Evolutionary conservation across 2,888 invertebrate species (phyloP), one percentile per base, ranked within the genome.

Genomic region (Limenitis camilla): DNA sequence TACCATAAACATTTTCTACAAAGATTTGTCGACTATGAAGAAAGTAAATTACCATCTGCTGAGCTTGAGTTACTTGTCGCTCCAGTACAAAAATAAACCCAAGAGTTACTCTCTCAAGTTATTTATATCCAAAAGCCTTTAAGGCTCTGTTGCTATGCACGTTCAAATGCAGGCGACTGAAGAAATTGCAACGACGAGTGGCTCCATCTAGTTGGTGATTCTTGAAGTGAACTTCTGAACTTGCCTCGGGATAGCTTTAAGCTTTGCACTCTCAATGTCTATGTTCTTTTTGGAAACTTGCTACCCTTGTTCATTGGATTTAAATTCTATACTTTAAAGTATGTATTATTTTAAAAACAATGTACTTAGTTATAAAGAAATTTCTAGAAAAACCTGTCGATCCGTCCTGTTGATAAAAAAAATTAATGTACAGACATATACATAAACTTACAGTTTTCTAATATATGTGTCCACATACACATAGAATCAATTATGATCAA

Each of bases 141-240:
- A 49, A 46, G 49, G 39, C 46, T 54, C 42, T 52, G 57, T 57
- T 57, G 55, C 54, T 42, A 54, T 52, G 57, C 49, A 36, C 48
- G 45, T 40, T 57, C 42, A 51, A 56, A 49, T 43, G 48, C 48
- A 49, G 52, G 47, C 46, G 38, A 55, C 55, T 55, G 44, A 59
- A 53, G 48, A 52, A 56, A 48, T 56, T 36, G 42, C 56, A 52
- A 54, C 58, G 19, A 19, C 19, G 19, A 19, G 19, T 59, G 49
- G 58, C 53, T 54, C 53, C 58, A 56, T 53, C 53, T 59, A 59
- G 58, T 52, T 49, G 49, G 43, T 47, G 49, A 49, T 38, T 56
- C 46, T 51, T 48, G 49, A 54, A 59, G 58, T 56, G 56, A 52
- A 56, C 44, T 54, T 50, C 55, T 53, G 42, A 56, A 58, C 47